Evolutionary conservation across 2,888 invertebrate genomes (phyloP).

Genomic region (Neoascia interrupta): DNA sequence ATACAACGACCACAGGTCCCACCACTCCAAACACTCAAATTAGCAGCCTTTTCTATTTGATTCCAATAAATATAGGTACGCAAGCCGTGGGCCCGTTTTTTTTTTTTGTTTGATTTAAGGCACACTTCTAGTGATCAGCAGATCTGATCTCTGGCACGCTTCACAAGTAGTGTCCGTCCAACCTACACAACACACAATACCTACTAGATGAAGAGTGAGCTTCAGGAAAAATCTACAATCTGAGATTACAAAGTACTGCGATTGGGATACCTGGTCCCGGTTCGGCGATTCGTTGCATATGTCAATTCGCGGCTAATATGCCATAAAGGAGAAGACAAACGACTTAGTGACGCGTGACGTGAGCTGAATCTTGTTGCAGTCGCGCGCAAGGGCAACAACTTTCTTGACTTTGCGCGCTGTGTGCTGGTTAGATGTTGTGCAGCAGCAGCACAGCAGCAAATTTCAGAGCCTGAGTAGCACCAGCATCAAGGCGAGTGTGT

Average conservation of each 20-base stretch:
- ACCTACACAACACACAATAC: conserved; percentile 34
- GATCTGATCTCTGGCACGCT: conserved; percentile 60
- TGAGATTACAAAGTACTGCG: conserved; percentile 29
- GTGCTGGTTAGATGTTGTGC: not conserved
- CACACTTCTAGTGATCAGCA: conserved; percentile 9
- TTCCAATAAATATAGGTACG: too few species aligned
- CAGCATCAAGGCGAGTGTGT: conserved; percentile 32
- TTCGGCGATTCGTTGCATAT: conserved; percentile 45
- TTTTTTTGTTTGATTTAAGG: not conserved
- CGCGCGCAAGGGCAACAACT: conserved; percentile 69
- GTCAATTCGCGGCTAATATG: conserved; percentile 63
- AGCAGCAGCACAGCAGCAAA: not conserved
- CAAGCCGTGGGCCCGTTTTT: conserved; percentile 26
- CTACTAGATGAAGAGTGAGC: too few species aligned
- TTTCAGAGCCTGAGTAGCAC: conserved; percentile 14
- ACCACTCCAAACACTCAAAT: conserved; percentile 40
- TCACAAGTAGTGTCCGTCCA: conserved; percentile 17
- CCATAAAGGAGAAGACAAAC: conserved; percentile 69
- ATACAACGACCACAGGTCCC: not conserved
- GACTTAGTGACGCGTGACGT: conserved; percentile 69
- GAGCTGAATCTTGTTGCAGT: conserved; percentile 67
- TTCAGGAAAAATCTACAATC: conserved; percentile 21
- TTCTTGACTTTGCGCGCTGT: conserved; percentile 50
- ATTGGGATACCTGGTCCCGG: conserved; percentile 22
- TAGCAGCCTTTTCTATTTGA: conserved; percentile 46